Base-by-base conservation (phyloP, 2,113 vertebrate species). In the Campylorhamphus procurvoides region DNA sequence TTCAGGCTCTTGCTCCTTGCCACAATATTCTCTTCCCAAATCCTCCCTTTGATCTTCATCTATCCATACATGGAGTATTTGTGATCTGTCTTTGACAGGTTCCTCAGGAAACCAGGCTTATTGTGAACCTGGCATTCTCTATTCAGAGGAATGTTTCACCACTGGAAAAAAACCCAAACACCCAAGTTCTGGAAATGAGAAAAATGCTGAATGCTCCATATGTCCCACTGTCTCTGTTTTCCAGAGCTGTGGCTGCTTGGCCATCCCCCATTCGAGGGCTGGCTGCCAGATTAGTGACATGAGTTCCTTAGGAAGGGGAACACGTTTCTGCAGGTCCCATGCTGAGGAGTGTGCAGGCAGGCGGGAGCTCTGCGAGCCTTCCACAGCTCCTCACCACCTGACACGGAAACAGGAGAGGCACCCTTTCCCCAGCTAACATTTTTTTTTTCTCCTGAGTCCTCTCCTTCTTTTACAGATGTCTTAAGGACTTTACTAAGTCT, bases 241-340 rank as follows among this genome's bases (percentile, higher is more conserved):
- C 16, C 64, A 94, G 76, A 52, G 52, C 91, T 84, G 86, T 77
- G 91, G 76, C 80, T 95, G 89, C 73, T 90, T 82, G 89, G 59
- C 80, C 82, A 33, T 37, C 39, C 69, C 87, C 27, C 0, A 31
- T 83, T 11, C 0, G 5, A 81, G 76, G 71, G 89, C 91, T 69
- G 91, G 78, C 67, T 96, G 95, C 94, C 95, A 96, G 84, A 22
- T 39, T 1, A 46, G 87, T 40, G 95, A 60, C 92, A 97, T 2
- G 79, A 29, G 79, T 4, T 83, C 0, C 22, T 78, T 39, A 35
- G 55, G 69, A 89, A 49, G 50, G 33, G 85, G 72, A 91, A 92
- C 75, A 37, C 14, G 82, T 95, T 88, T 6, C 82, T 93, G 85
- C 95, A 96, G 92, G 92, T 91, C 91, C 84, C 42, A 11, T 6